Conservation (phyloP, 2,113 vertebrate genomes). For the Urocolius indicus region DNA sequence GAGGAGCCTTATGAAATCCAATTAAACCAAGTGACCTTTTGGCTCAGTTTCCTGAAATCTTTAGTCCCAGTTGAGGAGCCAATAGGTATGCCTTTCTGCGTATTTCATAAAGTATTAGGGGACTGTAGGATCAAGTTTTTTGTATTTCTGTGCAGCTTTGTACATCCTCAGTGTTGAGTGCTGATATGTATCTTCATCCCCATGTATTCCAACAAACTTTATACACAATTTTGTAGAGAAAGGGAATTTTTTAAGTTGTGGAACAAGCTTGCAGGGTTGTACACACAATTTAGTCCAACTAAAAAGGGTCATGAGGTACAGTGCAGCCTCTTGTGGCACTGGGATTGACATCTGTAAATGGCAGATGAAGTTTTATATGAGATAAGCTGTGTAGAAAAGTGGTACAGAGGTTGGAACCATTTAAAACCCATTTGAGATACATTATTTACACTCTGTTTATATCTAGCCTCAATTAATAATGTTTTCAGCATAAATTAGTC, state of each 20-base stretch:
- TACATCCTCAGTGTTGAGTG: neutral
- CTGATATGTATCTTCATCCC: neutral
- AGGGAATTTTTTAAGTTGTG: neutral
- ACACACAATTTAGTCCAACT: neutral
- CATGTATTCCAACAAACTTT: neutral
- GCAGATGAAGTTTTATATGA: neutral
- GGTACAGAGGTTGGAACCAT: neutral
- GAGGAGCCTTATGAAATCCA: slow-evolving; percentile 97
- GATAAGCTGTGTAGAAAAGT: neutral
- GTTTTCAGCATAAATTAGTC: neutral
- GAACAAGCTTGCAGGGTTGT: neutral
- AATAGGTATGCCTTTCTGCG: slow-evolving; percentile 80
- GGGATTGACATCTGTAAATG: neutral
- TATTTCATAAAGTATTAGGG: neutral
- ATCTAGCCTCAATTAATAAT: neutral
- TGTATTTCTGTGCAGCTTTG: neutral
- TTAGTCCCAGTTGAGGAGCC: slow-evolving; percentile 88
- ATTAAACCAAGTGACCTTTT: slow-evolving; percentile 94
- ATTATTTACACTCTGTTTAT: neutral
- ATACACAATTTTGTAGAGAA: neutral
- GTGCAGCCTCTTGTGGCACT: neutral
- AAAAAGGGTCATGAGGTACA: neutral
- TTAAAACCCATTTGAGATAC: neutral
- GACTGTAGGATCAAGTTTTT: neutral
- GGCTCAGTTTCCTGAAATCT: slow-evolving; percentile 95